A percentile compares a stretch with the other conserved stretches of the same genome.
These are phyloP conservation scores for Atractosteus spatula DNA, from an alignment of 2,113 vertebrate genomes.

Conservation along the genomic window DNA sequence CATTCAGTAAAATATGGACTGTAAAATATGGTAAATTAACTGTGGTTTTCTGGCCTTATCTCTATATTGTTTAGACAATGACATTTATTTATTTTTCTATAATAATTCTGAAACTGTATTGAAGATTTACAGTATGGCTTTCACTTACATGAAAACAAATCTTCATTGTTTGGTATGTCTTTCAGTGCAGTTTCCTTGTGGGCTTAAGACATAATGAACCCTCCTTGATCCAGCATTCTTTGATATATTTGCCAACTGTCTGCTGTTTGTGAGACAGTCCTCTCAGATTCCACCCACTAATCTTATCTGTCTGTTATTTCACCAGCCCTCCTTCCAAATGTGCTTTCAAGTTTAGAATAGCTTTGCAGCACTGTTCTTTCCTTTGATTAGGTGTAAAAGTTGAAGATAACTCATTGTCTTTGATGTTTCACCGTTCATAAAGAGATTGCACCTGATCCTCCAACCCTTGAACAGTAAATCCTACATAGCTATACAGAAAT, in stretches of 20 bases:
- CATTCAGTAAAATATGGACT: too few relatives aligned
- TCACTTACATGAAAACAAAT: not conserved
- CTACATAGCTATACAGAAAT: too few relatives aligned
- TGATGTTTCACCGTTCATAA: too few relatives aligned
- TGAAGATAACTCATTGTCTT: not conserved
- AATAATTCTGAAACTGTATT: too few relatives aligned
- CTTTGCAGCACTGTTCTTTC: not conserved
- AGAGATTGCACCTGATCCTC: too few relatives aligned
- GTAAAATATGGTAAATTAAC: too few relatives aligned
- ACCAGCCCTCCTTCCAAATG: slow-evolving; percentile 6
- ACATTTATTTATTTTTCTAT: too few relatives aligned
- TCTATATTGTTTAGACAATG: too few relatives aligned
- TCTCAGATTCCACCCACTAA: slow-evolving; percentile 16
- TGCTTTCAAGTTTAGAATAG: slow-evolving; percentile 26
- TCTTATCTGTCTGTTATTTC: slow-evolving; percentile 23
- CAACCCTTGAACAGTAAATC: too few relatives aligned
- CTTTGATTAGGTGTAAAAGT: slow-evolving; percentile 30
- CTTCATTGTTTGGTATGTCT: not conserved
- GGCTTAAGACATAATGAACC: not conserved
- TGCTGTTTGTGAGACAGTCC: not conserved
- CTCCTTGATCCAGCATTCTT: not conserved
- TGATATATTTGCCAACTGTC: not conserved
- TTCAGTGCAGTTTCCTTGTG: not conserved
- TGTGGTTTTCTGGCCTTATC: too few relatives aligned
- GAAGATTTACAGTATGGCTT: not conserved